Base-by-base conservation (phyloP, 1,140 invertebrate genomes). In the Olivierus martensii region DNA sequence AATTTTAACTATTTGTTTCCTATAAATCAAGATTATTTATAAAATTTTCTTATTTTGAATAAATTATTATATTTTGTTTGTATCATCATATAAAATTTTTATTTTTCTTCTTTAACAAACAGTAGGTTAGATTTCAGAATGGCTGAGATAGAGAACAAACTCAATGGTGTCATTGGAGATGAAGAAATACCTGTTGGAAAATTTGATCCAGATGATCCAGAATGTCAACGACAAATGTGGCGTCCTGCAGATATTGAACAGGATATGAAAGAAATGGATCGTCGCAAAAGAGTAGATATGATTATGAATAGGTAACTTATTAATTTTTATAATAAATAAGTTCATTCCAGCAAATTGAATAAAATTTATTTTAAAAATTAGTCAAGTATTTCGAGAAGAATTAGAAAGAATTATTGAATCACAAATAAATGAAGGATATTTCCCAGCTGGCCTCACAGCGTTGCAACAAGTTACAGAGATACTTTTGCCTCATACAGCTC, bases 211-310 rank as follows among this genome's bases (percentile, higher is more conserved):
- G 75, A 77, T 56, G 71, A 75, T 63, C 72, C 73, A 17, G 73
- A 76, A 52, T 73, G 72, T 55, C 64, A 70, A 50, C 63, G 66
- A 49, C 64, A 77, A 51, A 62, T 74, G 63, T 66, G 66, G 60
- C 63, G 76, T 46, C 77, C 77, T 5, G 72, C 75, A 11, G 76
- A 75, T 53, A 75, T 79, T 38, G 75, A 77, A 56, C 74, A 92
- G 79, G 93, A 97, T 68, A 83, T 97, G 68, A 80, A 86, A 63
- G 92, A 97, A 72, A 98, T 98, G 94, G 90, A 95, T 64, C 79
- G 90, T 45, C 78, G 93, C 59, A 94, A 94, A 75, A 79, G 94
- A 45, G 94, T 98, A 3, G 89, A 94, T 62, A 80, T 86, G 66
- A 91, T 99, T 59, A 92, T 99, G 80, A 91, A 90, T 59, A 64